Base-by-base conservation (phyloP, 2,113 vertebrate genomes). In the Anser cygnoides region DNA sequence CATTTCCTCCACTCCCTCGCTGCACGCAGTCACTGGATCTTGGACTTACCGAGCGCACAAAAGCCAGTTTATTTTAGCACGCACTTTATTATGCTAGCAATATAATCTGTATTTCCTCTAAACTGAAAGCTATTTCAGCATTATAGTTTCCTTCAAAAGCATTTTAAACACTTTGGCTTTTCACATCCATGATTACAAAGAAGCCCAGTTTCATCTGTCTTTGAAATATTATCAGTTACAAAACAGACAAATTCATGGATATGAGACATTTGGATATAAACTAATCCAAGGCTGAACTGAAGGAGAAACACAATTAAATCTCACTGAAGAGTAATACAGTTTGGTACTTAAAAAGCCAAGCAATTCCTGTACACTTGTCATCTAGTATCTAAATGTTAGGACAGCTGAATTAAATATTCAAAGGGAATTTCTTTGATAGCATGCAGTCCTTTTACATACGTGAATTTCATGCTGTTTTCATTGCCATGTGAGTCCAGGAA, bases 1-100 rank as follows among this genome's bases (percentile, higher is more conserved):
- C 33, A 58, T 76, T 88, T 95, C 79, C 88, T 86, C 82, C 79
- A 73, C 75, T 94, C 82, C 79, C 76, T 57, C 54, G 29, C 15
- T 82, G 19, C 39, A 66, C 11, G 54, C 44, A 83, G 71, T 76
- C 70, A 78, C 17, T 84, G 71, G 52, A 93, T 87, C 82, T 90
- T 10, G 26, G 58, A 83, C 66, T 88, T 88, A 82, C 12, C 78
- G 43, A 79, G 13, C 8, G 5, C 3, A 5, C 29, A 35, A 90
- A 90, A 93, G 66, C 8, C 23, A 72, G 54, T 76, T 90, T 85
- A 73, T 79, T 94, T 80, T 43, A 58, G 67, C 72, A 73, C 12
- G 13, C 0, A 0, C 17, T 41, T 92, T 86, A 81, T 90, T 80
- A 73, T 22, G 39, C 75, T 80, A 90, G 55, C 44, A 66, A 88